These are phyloP conservation scores for Trimorus sp. DNA, from an alignment of 2,888 invertebrate species.

Conservation along the genomic window DNA sequence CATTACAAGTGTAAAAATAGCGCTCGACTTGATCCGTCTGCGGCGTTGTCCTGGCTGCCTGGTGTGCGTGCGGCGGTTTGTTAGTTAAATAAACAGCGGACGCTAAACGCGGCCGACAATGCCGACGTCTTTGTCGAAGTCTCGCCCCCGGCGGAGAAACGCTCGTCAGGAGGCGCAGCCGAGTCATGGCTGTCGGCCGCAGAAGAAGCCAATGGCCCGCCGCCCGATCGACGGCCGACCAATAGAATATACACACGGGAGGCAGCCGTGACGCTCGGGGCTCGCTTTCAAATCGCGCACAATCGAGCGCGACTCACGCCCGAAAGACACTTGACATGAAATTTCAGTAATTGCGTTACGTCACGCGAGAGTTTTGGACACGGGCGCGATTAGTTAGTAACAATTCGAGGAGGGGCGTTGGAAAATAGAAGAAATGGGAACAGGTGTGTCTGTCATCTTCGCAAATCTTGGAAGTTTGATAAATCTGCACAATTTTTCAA, in stretches of 20 bases:
- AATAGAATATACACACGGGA: conserved; percentile 60
- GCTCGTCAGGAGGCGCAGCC: conserved; percentile 50
- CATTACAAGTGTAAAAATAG: conserved; percentile 57
- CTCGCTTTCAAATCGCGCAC: conserved; percentile 58
- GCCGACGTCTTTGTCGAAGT: conserved; percentile 71
- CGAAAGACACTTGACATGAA: conserved; percentile 39
- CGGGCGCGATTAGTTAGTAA: no score
- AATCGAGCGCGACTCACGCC: conserved; percentile 40
- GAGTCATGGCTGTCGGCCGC: conserved; percentile 60
- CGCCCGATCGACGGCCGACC: conserved; percentile 64
- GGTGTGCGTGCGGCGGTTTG: conserved; percentile 68
- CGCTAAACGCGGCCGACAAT: conserved; percentile 66
- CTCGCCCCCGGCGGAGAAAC: conserved; percentile 52
- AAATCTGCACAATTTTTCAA: no score
- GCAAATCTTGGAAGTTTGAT: no score
- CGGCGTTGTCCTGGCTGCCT: no score
- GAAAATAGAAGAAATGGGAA: no score
- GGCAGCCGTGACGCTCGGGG: conserved; percentile 52
- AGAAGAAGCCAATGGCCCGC: conserved; percentile 59
- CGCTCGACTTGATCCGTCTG: neutral
- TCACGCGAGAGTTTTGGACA: no score
- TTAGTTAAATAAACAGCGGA: conserved; percentile 77
- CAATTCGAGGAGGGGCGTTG: no score
- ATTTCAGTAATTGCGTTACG: conserved; percentile 43
- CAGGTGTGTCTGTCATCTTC: no score